Conservation (phyloP, 2,888 invertebrate genomes). For the Microchrysa polita region DNA sequence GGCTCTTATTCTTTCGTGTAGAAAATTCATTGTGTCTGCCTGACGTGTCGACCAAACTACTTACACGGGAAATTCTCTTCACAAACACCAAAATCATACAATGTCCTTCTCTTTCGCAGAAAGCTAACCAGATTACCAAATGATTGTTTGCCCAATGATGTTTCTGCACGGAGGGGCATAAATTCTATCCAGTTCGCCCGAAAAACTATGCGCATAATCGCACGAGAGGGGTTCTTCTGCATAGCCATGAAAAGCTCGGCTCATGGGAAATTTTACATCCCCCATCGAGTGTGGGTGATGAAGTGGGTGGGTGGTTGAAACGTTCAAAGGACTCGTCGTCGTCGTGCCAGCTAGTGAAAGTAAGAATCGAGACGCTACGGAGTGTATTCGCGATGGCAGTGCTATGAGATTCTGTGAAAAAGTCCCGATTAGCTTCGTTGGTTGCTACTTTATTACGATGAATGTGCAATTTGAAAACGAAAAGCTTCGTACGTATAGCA, state of each 20-base stretch:
- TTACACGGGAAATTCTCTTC: conserved; percentile 29
- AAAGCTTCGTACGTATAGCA: not conserved
- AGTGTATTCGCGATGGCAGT: too few relatives aligned
- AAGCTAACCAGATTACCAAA: conserved; percentile 37
- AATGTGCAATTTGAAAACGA: not conserved
- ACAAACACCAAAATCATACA: conserved; percentile 31
- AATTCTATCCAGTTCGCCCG: not conserved
- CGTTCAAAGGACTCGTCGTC: not conserved
- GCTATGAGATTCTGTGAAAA: too few relatives aligned
- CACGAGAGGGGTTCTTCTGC: not conserved
- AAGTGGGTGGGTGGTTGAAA: conserved; percentile 9
- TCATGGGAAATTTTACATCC: conserved; percentile 1
- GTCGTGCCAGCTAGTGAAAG: not conserved
- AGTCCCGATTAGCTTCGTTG: too few relatives aligned
- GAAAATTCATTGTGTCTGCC: conserved; percentile 7
- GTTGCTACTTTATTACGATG: too few relatives aligned
- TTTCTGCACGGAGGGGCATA: not conserved
- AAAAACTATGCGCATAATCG: not conserved
- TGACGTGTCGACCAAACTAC: conserved; percentile 22
- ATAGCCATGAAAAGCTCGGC: not conserved
- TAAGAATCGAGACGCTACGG: conserved; percentile 3
- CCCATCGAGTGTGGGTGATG: not conserved
- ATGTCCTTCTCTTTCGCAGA: conserved; percentile 24
- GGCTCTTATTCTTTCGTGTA: conserved; percentile 9
- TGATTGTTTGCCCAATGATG: conserved; percentile 34